Base-by-base conservation (phyloP, 2,797 vertebrate species). In the Channallabes apus region DNA sequence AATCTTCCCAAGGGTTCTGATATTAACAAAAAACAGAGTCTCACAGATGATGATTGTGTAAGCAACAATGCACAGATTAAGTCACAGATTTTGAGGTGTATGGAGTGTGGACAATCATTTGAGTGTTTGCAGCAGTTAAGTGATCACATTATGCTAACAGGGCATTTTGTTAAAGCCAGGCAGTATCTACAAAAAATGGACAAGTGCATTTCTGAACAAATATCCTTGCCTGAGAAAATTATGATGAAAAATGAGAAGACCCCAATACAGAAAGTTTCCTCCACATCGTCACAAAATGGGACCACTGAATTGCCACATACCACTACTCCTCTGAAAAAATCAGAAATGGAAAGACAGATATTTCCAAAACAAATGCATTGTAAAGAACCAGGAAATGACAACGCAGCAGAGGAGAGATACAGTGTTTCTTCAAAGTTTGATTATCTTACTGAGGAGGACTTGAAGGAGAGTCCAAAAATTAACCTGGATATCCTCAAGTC, bases 401-500 rank as follows among this genome's bases (percentile, higher is more conserved):
- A 79, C 9, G 96, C 97, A 83, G 95, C 94, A 41, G 96, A 97
- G 72, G 96, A 98, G 84, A 99, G 97, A 86, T 97, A 95, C 1
- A 96, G 96, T 86, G 94, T 96, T 89, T 96, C 97, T 64, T 95
- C 96, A 67, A 98, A 97, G 89, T 98, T 97, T 88, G 96, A 96
- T 92, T 99, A 99, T 88, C 94, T 99, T 90, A 99, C 97, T 20
- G 98, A 99, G 91, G 97, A 97, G 0, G 98, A 99, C 92, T 92
- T 99, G 29, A 97, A 98, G 84, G 98, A 98, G 91, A 98, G 96
- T 71, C 98, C 98, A 9, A 99, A 99, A 92, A 96, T 97, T 0
- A 97, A 98, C 0, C 93, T 99, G 29, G 98, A 99, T 92, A 99
- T 99, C 89, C 94, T 99, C 17, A 99, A 99, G 92, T 99, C 97